Percentiles rank a stretch among this genome's conserved stretches.
Evolutionary conservation across 2,888 invertebrate species (phyloP).

Genomic region (Tetranychus piercei): DNA sequence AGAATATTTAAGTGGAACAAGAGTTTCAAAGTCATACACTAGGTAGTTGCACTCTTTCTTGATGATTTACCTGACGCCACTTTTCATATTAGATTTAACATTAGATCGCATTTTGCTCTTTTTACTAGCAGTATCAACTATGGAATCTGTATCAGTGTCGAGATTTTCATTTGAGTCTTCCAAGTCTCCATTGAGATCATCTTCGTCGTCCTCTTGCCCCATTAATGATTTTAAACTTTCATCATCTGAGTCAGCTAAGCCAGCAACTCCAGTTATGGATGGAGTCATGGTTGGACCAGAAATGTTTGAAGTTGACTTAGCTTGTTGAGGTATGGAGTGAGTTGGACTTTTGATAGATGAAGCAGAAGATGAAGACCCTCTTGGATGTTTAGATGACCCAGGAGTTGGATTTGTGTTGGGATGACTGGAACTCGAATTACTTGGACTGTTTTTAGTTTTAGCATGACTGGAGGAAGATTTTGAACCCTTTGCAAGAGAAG

Average conservation of each 20-base stretch:
- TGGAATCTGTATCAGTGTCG: conserved; percentile 1
- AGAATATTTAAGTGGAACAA: too few species aligned
- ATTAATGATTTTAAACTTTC: conserved; percentile 32
- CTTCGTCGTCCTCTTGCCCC: conserved; percentile 32
- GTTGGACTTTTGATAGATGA: neutral
- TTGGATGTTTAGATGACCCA: neutral
- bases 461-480: neutral
- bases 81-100: too few species aligned
- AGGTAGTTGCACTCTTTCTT: too few species aligned
- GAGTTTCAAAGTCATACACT: too few species aligned
- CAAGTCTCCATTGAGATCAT: conserved; percentile 27
- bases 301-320: conserved; percentile 5
- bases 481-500: neutral
- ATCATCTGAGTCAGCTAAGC: conserved; percentile 30
- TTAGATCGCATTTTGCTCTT: neutral
- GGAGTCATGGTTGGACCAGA: neutral
- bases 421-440: neutral
- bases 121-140: neutral
- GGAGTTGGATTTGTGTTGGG: neutral
- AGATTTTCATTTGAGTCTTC: conserved; percentile 19
- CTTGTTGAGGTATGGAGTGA: neutral
- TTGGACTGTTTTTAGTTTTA: conserved; percentile 1
- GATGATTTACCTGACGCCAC: too few species aligned
- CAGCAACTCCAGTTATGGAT: conserved; percentile 8
- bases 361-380: neutral